Evolutionary conservation across 2,113 vertebrate genomes (phyloP).

Genomic region (Rhabdomys dilectus): DNA sequence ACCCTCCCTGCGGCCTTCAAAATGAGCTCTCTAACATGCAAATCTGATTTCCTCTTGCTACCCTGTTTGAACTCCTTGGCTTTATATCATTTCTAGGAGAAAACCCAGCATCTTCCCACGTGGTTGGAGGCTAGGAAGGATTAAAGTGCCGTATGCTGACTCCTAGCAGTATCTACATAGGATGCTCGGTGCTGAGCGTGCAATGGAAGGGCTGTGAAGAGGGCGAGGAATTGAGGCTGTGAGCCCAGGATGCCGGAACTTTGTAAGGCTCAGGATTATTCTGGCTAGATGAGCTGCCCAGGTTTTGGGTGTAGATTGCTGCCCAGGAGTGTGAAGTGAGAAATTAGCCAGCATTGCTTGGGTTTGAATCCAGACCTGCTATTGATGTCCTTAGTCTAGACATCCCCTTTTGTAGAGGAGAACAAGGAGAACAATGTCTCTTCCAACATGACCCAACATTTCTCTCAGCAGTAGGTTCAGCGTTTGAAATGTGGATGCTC

Average conservation of each 20-base stretch:
- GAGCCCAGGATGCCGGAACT: not conserved
- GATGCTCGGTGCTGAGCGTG: not conserved
- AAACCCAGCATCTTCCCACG: slow-evolving; percentile 54
- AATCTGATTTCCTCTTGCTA: slow-evolving; percentile 49
- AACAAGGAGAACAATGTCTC: not conserved
- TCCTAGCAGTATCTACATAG: not conserved
- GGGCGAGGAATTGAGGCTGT: not conserved
- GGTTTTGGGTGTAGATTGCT: not conserved
- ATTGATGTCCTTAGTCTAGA: not conserved
- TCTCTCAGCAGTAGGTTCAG: not conserved
- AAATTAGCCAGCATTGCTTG: not conserved
- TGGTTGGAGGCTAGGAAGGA: slow-evolving; percentile 29
- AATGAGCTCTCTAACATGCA: slow-evolving; percentile 66
- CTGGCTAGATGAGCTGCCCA: not conserved
- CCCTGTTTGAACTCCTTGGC: slow-evolving; percentile 14
- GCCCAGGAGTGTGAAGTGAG: not conserved
- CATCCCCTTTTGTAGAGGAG: not conserved
- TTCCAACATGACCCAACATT: not conserved
- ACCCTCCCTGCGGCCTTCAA: not conserved
- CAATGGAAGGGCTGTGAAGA: not conserved
- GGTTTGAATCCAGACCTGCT: not conserved
- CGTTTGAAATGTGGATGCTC: not conserved
- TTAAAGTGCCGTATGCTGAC: slow-evolving; percentile 10
- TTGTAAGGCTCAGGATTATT: not conserved
- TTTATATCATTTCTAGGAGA: slow-evolving; percentile 55